Percentiles rank a stretch among this genome's conserved stretches.
phyloP scores from a whole-genome alignment of 2,113 vertebrate genomes.

The Pygoscelis adeliae region DNA sequence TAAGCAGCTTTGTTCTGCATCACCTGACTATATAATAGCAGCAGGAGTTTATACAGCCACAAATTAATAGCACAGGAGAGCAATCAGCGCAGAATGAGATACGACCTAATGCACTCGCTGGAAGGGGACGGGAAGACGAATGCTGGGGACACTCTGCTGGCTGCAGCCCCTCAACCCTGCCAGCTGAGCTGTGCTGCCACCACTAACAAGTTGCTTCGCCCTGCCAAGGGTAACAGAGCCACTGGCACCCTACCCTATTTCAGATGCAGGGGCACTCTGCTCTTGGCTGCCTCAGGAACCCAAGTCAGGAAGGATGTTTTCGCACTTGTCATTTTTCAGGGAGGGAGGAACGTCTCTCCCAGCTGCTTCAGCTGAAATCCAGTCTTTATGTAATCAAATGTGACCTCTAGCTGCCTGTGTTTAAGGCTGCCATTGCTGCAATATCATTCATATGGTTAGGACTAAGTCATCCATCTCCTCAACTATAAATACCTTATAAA shows the following conservation, averaged over 20 bases:
- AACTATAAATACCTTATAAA: conserved; percentile 67
- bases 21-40: conserved; percentile 71
- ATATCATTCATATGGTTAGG: conserved; percentile 1
- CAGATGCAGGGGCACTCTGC: neutral
- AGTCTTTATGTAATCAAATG: conserved; percentile 44
- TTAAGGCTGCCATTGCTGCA: neutral
- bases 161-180: neutral
- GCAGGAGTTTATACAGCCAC: conserved; percentile 62
- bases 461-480: conserved; percentile 60
- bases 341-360: conserved; percentile 15
- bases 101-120: conserved; percentile 22
- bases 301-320: neutral
- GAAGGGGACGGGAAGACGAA: neutral
- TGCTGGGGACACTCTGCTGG: neutral
- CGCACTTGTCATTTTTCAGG: neutral
- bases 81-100: conserved; percentile 50
- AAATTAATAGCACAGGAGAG: conserved; percentile 65
- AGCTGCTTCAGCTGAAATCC: conserved; percentile 33
- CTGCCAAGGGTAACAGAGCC: conserved; percentile 43
- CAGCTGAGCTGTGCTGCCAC: neutral
- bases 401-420: conserved; percentile 60
- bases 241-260: neutral
- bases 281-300: neutral
- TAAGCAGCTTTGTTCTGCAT: conserved; percentile 81
- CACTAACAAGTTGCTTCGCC: neutral